phyloP scores from a whole-genome alignment of 53 echinoderm and acorn worm genomes.

The Temnopleurus reevesii region DNA sequence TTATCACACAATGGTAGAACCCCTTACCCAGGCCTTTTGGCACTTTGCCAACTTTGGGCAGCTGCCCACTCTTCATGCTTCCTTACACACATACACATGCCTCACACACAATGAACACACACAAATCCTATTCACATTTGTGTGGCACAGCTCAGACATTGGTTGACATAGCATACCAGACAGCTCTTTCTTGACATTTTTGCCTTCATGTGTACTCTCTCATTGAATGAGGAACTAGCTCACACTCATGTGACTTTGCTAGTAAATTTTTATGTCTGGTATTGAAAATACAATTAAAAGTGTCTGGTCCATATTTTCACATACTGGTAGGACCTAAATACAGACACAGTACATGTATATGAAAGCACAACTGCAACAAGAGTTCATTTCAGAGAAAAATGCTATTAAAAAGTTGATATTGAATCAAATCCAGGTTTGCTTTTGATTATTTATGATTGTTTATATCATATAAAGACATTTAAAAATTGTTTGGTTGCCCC shows the following conservation, averaged over 20 bases:
- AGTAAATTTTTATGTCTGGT: not conserved
- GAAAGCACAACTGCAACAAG: too few species aligned
- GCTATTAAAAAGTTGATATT: too few species aligned
- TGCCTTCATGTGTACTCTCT: not conserved
- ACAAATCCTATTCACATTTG: not conserved
- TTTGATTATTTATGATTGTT: too few species aligned
- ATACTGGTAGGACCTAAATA: too few species aligned
- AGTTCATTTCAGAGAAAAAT: too few species aligned
- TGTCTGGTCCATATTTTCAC: not conserved
- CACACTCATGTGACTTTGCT: not conserved
- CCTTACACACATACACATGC: conserved; percentile 22
- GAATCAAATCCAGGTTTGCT: too few species aligned
- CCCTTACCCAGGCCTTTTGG: conserved; percentile 54
- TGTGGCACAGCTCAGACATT: not conserved
- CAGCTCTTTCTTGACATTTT: not conserved
- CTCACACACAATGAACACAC: not conserved
- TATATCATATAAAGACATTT: too few species aligned
- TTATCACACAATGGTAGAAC: not conserved
- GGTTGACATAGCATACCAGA: not conserved
- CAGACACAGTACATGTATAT: too few species aligned
- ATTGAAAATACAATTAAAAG: not conserved
- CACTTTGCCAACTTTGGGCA: conserved; percentile 46
- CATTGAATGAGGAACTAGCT: conserved; percentile 21
- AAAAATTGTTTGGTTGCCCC: too few species aligned
- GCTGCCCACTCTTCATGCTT: conserved; percentile 23